Conservation (phyloP, 2,888 invertebrate species). For the Lepidonotus clava region DNA sequence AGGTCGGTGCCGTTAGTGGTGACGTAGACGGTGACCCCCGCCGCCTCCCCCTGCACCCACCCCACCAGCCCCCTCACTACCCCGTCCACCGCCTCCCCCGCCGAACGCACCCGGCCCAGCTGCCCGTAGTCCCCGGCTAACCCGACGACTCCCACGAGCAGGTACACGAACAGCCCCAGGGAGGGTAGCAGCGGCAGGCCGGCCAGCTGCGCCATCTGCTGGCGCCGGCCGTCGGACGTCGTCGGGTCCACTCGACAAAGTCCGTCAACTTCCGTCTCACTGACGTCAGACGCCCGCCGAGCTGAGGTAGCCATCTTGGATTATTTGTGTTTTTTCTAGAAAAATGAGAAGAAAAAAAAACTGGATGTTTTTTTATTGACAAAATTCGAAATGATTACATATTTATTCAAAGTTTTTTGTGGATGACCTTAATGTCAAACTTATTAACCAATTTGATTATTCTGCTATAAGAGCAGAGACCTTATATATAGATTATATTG, state of each 20-base stretch:
- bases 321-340: too few relatives aligned
- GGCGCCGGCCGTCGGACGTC: neutral
- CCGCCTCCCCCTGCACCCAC: neutral
- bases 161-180: slow-evolving; percentile 5
- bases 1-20: slow-evolving; percentile 35
- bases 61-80: neutral
- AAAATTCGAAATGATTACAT: too few relatives aligned
- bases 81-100: neutral
- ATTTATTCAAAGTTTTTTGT: too few relatives aligned
- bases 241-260: slow-evolving; percentile 33
- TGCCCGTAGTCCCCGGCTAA: neutral
- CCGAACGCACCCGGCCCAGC: neutral
- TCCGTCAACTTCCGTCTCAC: neutral
- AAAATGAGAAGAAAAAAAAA: too few relatives aligned
- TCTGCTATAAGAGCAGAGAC: too few relatives aligned
- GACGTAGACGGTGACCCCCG: slow-evolving; percentile 1
- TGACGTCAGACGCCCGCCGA: neutral
- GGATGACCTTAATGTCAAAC: too few relatives aligned
- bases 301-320: neutral
- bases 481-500: too few relatives aligned
- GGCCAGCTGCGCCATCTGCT: slow-evolving; percentile 1
- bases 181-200: slow-evolving; percentile 22
- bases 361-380: too few relatives aligned
- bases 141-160: slow-evolving; percentile 1
- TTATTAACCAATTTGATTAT: too few relatives aligned